Base-by-base conservation (phyloP, 2,888 invertebrate species). In the Hanleya hanleyi region DNA sequence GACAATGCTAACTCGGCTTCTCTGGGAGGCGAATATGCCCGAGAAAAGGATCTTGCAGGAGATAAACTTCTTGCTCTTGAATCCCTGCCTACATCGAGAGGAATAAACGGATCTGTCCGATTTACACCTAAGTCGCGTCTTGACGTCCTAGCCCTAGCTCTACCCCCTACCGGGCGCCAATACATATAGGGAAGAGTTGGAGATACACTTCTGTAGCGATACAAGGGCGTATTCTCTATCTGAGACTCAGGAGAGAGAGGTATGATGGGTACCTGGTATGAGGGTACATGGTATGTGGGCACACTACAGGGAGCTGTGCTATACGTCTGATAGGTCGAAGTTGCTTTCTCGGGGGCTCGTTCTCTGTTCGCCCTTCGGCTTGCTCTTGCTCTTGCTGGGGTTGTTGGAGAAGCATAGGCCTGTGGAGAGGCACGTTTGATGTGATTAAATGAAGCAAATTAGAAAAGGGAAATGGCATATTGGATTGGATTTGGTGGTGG, bases 311-410 rank as follows among this genome's bases (percentile, higher is more conserved):
- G n/a, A 57, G 32, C 57, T 29, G 22, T 4, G 57, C 26, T 57
- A 57, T 29, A 29, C 57, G 29, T 26, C 32, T 22, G 29, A 57
- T 32, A 26, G 57, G 32, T 57, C 29, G 57, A 29, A 15, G 57
- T 9, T 57, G 57, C 26, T 57, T n/a, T n/a, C n/a, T n/a, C n/a
- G n/a, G n/a, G n/a, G n/a, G n/a, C n/a, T n/a, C n/a, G 57, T 57
- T 57, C 26, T 22, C 57, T 22, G 57, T 57, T 26, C 32, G 57
- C 57, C 57, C 57, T 57, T 57, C 57, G 57, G 32, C 26, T 57
- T 29, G 57, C 64, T 18, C 64, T 64, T 64, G 64, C 64, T 64
- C 64, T 64, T 64, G 64, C 64, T 64, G 64, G 38, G 35, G 64
- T 64, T n/a, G 38, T 18, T 64, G 64, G 64, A 15, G 64, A n/a